Evolutionary conservation across 2,888 invertebrate species (phyloP).

Genomic region (Mythimna loreyi): DNA sequence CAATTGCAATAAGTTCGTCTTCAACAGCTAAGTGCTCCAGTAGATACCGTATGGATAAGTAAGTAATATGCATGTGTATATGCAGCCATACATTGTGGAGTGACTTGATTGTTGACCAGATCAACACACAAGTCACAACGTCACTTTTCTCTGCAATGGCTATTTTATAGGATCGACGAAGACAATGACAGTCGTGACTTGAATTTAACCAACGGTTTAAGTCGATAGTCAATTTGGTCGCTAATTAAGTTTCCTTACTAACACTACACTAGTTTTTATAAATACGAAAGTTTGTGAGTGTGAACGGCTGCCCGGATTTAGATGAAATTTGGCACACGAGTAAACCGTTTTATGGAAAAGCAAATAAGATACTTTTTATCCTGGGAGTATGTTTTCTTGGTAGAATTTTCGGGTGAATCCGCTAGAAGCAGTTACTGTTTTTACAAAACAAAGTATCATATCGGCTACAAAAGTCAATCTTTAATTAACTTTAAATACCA

Average conservation of each 20-base stretch:
- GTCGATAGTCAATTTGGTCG: not conserved
- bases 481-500: not conserved
- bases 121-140: slow-evolving; percentile 9
- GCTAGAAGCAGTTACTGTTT: too few relatives aligned
- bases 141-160: not conserved
- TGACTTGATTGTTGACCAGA: slow-evolving; percentile 20
- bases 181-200: not conserved
- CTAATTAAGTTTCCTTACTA: not conserved
- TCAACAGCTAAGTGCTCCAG: slow-evolving; percentile 71
- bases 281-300: too few relatives aligned
- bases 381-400: too few relatives aligned
- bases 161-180: slow-evolving; percentile 7
- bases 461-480: not conserved
- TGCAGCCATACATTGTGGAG: slow-evolving; percentile 20
- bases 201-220: slow-evolving; percentile 6
- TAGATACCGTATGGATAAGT: slow-evolving; percentile 54
- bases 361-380: too few relatives aligned
- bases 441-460: too few relatives aligned
- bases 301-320: too few relatives aligned
- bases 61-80: slow-evolving; percentile 58
- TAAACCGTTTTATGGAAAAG: too few relatives aligned
- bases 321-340: too few relatives aligned
- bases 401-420: too few relatives aligned
- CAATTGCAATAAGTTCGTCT: slow-evolving; percentile 77
- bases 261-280: too few relatives aligned